phyloP scores from a whole-genome alignment of 2,888 invertebrate genomes.

The Sclerodermus sp. region DNA sequence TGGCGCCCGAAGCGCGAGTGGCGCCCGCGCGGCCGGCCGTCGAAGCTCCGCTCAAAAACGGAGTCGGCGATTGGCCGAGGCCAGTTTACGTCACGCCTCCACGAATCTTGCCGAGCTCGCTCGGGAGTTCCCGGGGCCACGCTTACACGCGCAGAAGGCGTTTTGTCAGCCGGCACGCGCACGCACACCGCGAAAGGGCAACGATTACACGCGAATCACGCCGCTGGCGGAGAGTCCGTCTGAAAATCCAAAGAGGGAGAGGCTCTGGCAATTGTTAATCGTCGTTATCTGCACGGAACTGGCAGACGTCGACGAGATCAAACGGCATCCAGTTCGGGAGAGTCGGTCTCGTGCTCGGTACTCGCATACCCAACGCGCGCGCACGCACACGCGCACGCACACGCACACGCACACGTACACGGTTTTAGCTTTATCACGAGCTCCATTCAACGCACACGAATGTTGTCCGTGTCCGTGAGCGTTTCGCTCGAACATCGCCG shows the following conservation, averaged over 20 bases:
- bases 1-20: no score
- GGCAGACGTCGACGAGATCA: conserved; percentile 9
- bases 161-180: conserved; percentile 5
- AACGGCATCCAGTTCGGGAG: neutral
- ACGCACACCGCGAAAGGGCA: conserved; percentile 4
- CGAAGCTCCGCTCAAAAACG: no score
- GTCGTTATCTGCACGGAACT: conserved; percentile 26
- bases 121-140: neutral
- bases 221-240: neutral
- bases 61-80: no score
- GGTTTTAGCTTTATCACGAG: neutral
- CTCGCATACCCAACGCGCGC: no score
- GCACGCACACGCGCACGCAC: no score
- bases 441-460: neutral
- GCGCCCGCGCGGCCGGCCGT: no score
- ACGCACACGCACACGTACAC: no score
- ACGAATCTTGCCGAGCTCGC: no score
- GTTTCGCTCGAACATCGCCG: no score
- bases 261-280: conserved; percentile 15
- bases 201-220: neutral
- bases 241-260: conserved; percentile 8
- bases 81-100: no score
- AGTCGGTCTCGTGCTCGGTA: neutral
- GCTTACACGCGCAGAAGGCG: neutral
- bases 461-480: neutral